phyloP scores from a whole-genome alignment of 1,140 invertebrate genomes.

The Trachelipus rathkii region DNA sequence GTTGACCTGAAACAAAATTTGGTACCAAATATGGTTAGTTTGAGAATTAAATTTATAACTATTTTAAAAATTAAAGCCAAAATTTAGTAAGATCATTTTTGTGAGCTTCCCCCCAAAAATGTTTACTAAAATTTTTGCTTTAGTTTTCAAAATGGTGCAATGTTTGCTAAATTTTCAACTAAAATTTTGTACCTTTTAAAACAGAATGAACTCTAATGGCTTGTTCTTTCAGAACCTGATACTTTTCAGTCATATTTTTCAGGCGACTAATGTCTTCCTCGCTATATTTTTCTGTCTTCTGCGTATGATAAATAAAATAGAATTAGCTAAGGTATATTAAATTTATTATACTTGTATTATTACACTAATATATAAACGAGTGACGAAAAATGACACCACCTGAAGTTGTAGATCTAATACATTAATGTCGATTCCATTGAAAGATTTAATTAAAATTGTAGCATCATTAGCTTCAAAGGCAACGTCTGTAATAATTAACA shows the following conservation, averaged over 20 bases:
- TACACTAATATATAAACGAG: background rate
- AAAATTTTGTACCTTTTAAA: background rate
- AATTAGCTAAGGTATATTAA: background rate
- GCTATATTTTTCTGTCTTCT: background rate
- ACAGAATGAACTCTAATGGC: background rate
- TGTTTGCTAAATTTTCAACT: background rate
- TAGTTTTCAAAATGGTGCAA: background rate
- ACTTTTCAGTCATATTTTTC: background rate
- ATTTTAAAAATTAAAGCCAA: no score
- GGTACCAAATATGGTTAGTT: no score
- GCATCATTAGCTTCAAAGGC: background rate
- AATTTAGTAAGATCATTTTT: no score
- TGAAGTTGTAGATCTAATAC: background rate
- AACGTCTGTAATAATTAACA: background rate
- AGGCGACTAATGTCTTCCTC: no score
- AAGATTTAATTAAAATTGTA: background rate
- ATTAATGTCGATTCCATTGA: background rate
- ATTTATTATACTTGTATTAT: background rate
- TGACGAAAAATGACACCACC: background rate
- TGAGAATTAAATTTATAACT: no score
- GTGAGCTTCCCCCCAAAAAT: no score
- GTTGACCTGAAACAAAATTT: background rate
- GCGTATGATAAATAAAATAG: background rate
- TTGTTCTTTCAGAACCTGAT: background rate
- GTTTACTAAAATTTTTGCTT: no score